These are phyloP conservation scores for Coregonus sp. DNA, from an alignment of 2,797 vertebrate species.

Conservation along the genomic window DNA sequence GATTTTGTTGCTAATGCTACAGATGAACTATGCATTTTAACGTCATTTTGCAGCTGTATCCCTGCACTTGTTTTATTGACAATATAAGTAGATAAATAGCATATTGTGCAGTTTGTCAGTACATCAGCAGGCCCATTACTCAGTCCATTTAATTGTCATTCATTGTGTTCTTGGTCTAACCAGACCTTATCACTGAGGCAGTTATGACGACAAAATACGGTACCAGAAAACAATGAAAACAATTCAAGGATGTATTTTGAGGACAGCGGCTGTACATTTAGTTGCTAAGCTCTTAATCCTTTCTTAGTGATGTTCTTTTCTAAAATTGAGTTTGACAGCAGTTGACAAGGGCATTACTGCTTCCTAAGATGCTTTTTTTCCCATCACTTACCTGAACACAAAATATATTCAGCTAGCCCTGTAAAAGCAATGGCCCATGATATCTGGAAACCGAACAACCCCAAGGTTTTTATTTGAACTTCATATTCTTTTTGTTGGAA, in stretches of 20 bases:
- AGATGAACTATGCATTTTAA: too few species aligned
- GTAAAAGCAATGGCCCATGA: not conserved
- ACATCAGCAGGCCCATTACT: too few species aligned
- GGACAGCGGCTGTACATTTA: not conserved
- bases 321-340: not conserved
- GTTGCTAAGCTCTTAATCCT: not conserved
- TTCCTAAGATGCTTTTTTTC: not conserved
- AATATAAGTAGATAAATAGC: too few species aligned
- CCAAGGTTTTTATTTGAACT: not conserved
- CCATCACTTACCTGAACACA: not conserved
- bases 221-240: too few species aligned
- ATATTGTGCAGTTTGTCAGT: too few species aligned
- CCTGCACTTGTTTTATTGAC: too few species aligned
- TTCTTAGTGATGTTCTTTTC: not conserved
- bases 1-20: too few species aligned
- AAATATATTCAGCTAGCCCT: not conserved
- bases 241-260: not conserved
- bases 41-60: too few species aligned
- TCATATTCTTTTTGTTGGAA: not conserved
- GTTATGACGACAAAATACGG: too few species aligned
- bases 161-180: too few species aligned
- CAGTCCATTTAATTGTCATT: too few species aligned
- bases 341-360: not conserved
- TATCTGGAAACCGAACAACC: not conserved
- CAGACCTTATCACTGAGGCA: too few species aligned